Evolutionary conservation across 2,113 vertebrate genomes (phyloP), one percentile per base, ranked within the genome.

Genomic region (Macquaria australasica): DNA sequence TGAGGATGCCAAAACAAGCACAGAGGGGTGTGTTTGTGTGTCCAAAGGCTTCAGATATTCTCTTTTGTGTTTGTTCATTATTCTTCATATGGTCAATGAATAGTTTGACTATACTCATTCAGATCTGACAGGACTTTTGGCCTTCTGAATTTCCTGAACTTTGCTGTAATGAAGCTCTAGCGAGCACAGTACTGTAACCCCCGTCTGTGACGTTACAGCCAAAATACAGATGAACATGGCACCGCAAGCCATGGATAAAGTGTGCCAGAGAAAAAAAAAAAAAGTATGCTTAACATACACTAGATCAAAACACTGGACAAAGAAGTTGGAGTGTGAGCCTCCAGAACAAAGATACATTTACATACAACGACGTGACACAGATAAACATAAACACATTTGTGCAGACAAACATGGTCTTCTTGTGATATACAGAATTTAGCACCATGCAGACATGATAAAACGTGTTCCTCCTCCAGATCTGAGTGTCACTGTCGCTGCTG

Each of bases 1-100:
- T 12, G n/a, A 53, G 39, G 58, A 85, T 15, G 79, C 72, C 81
- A 87, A 88, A 76, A 74, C 87, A 92, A 92, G 51, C 84, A 88
- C 3, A 1, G 18, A 83, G 76, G 67, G 83, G 92, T 48, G 88
- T 88, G 90, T 87, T 59, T 77, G 60, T 81, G 37, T 80, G 76
- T 73, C 64, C 34, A 78, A 80, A 85, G 55, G 45, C 39, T 81
- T 80, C 31, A 39, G 7, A 75, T 67, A 85, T 73, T 85, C 12
- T 84, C 78, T 67, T 73, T 85, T 76, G 73, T 67, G 37, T 53
- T 6, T 37, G 23, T 41, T 73, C 34, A 48, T 75, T 56, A 48
- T 82, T 86, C 23, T 41, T 51, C 2, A 63, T 14, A n/a, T 53
- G 21, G 8, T 79, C 28, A 66, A 28, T 82, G 41, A 86, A 71